These are phyloP conservation scores for Tipula unca DNA, from an alignment of 2,888 invertebrate genomes.

Conservation along the genomic window DNA sequence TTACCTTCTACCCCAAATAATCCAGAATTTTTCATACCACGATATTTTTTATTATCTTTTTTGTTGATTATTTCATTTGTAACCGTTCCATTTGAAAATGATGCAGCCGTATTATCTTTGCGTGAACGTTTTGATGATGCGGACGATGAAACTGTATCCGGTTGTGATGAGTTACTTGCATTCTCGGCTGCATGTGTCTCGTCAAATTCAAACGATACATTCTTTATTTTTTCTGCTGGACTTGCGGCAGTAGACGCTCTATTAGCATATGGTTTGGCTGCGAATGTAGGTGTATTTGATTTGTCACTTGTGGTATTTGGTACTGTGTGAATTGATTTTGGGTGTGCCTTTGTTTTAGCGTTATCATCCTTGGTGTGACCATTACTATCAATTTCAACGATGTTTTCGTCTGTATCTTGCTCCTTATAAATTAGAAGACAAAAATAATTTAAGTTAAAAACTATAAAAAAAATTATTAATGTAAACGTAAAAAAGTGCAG, in stretches of 20 bases:
- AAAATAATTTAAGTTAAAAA: not conserved
- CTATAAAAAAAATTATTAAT: too few species aligned
- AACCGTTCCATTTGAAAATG: not conserved
- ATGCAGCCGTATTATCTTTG: slow-evolving; percentile 19
- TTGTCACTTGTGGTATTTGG: not conserved
- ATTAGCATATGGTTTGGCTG: not conserved
- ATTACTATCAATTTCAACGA: not conserved
- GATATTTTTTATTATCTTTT: slow-evolving; percentile 26
- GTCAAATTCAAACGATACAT: slow-evolving; percentile 27
- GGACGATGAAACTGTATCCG: not conserved
- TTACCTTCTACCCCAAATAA: slow-evolving; percentile 29
- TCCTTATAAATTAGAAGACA: slow-evolving; percentile 23
- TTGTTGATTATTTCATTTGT: slow-evolving; percentile 23
- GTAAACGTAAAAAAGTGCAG: too few species aligned
- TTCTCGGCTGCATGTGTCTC: slow-evolving; percentile 20
- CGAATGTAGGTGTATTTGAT: not conserved
- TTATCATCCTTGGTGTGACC: not conserved
- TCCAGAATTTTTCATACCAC: slow-evolving; percentile 26
- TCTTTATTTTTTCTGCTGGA: slow-evolving; percentile 24
- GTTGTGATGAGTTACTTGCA: not conserved
- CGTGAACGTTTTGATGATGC: not conserved
- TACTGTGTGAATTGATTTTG: not conserved
- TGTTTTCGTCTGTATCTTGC: slow-evolving; percentile 20
- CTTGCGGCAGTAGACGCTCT: not conserved
- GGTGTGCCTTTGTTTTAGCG: not conserved